Evolutionary conservation across 2,797 vertebrate species (phyloP).

Genomic region (Acipenser oxyrinchus): DNA sequence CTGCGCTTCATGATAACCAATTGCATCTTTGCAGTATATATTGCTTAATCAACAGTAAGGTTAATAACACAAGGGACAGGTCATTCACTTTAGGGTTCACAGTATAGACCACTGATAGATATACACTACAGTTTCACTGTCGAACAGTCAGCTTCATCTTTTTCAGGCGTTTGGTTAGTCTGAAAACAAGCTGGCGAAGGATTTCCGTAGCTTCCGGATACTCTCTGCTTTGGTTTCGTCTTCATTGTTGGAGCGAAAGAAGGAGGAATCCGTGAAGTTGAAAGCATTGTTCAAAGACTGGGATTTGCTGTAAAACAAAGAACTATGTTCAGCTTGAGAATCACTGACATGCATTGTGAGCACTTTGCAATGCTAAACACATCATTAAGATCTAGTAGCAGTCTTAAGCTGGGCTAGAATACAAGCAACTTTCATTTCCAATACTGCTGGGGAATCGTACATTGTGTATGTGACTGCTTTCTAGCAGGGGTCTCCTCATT

Average conservation of each 20-base stretch:
- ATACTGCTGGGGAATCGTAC: no score
- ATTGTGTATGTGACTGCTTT: no score
- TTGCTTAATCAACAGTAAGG: constrained; percentile 54
- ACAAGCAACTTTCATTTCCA: no score
- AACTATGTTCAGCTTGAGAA: not conserved
- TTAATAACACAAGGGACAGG: constrained; percentile 35
- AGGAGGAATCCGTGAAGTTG: constrained; percentile 76
- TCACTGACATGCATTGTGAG: no score
- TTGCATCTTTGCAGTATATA: constrained; percentile 30
- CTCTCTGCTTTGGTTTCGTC: constrained; percentile 84
- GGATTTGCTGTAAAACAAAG: constrained; percentile 78
- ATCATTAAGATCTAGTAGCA: no score
- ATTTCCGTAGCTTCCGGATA: constrained; percentile 83
- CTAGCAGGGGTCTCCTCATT: no score
- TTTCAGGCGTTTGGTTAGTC: constrained; percentile 59
- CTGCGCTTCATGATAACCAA: not conserved
- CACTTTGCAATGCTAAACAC: no score
- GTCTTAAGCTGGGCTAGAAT: no score
- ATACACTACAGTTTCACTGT: constrained; percentile 43
- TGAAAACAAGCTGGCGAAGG: constrained; percentile 82
- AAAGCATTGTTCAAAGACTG: constrained; percentile 97
- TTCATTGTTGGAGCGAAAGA: constrained; percentile 76
- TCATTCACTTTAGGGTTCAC: constrained; percentile 54
- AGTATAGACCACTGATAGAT: constrained; percentile 56
- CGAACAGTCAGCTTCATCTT: constrained; percentile 19